Percentiles rank a stretch among this genome's conserved stretches.
Evolutionary conservation across 2,113 vertebrate species (phyloP).

Genomic region (Phalacrocorax carbo): DNA sequence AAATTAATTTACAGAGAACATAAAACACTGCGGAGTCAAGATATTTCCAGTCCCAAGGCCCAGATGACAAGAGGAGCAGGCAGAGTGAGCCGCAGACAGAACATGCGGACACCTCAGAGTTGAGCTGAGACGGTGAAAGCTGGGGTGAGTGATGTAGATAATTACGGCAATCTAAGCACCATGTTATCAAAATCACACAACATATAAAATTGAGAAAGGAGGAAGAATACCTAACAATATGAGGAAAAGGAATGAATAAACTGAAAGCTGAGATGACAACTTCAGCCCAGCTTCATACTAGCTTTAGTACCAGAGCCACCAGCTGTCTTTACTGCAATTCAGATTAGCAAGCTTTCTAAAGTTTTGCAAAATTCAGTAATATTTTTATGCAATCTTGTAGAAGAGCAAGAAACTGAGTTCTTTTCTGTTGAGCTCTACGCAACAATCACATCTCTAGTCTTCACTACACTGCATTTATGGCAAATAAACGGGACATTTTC

Average conservation of each 20-base stretch:
- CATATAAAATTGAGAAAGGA: slow-evolving; percentile 24
- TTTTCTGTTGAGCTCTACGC: background rate
- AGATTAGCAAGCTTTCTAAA: background rate
- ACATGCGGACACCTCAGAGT: background rate
- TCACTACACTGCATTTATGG: background rate
- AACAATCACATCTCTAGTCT: background rate
- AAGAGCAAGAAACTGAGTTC: background rate
- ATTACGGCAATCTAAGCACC: background rate
- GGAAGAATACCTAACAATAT: background rate
- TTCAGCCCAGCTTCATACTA: background rate
- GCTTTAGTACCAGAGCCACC: background rate
- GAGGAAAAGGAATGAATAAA: background rate
- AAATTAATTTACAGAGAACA: slow-evolving; percentile 55
- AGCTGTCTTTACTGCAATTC: background rate
- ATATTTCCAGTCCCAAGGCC: slow-evolving; percentile 11
- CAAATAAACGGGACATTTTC: background rate
- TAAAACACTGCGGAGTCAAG: slow-evolving; percentile 20
- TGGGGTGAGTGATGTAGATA: background rate
- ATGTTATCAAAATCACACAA: background rate
- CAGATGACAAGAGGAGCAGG: background rate
- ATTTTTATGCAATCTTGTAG: background rate
- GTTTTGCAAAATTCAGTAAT: background rate
- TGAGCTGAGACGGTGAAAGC: background rate
- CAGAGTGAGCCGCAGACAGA: background rate
- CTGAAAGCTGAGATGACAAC: background rate